These are phyloP conservation scores for Alloplasta piceator DNA, from an alignment of 2,888 invertebrate species.

Conservation along the genomic window DNA sequence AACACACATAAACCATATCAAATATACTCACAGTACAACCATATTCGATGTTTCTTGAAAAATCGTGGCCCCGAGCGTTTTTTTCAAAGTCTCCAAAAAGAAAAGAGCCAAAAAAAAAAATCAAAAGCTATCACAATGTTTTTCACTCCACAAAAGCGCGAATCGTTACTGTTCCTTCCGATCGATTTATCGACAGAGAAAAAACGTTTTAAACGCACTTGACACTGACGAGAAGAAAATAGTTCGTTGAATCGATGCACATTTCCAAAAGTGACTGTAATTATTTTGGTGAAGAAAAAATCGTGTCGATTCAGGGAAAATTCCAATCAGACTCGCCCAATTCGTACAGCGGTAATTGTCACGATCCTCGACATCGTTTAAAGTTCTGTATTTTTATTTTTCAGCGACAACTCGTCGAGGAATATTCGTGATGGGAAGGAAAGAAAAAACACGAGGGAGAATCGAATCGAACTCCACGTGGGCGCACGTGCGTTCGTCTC, in stretches of 20 bases:
- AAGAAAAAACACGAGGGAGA: not conserved
- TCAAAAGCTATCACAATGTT: not conserved
- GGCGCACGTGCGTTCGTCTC: constrained; percentile 76
- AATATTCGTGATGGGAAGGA: not conserved
- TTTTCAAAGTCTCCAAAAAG: not conserved
- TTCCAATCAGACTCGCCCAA: too few species aligned
- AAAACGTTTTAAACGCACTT: not conserved
- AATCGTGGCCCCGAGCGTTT: constrained; percentile 62
- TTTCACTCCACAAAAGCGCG: not conserved
- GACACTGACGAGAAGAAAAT: not conserved
- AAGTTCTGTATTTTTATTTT: not conserved
- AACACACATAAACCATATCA: constrained; percentile 8
- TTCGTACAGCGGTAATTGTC: too few species aligned
- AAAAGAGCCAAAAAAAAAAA: constrained; percentile 1
- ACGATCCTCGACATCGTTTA: too few species aligned
- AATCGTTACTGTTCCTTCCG: not conserved
- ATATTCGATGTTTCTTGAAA: constrained; percentile 78
- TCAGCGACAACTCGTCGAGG: not conserved
- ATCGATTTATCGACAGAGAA: not conserved
- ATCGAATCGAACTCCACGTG: constrained; percentile 11
- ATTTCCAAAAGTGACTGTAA: too few species aligned
- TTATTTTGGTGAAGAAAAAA: too few species aligned
- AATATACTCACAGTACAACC: constrained; percentile 81
- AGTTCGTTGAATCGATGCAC: not conserved
- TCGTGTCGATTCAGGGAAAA: too few species aligned